Evolutionary conservation across 2,113 vertebrate species (phyloP).

Genomic region (Taxidea taxus): DNA sequence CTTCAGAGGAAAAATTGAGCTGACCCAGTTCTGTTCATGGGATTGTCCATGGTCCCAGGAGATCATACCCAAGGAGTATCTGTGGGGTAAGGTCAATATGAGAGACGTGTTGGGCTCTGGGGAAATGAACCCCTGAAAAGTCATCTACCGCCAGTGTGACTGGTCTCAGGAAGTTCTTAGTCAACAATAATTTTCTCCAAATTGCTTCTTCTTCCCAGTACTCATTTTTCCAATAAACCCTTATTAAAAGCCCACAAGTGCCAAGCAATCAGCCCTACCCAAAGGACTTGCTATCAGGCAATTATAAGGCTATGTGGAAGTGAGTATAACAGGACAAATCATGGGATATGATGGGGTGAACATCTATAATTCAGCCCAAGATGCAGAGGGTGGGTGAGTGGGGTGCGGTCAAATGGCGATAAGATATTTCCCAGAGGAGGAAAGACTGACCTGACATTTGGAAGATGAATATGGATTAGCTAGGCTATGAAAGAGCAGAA

Average conservation of each 20-base stretch:
- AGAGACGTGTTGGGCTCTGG: fast-evolving
- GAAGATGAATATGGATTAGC: neutral
- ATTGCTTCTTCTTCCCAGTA: neutral
- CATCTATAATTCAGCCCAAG: neutral
- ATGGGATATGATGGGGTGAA: neutral
- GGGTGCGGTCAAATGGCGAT: neutral
- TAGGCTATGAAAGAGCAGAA: neutral
- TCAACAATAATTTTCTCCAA: neutral
- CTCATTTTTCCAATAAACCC: neutral
- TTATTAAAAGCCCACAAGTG: neutral
- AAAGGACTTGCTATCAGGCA: neutral
- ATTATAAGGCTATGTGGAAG: neutral
- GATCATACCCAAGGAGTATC: neutral
- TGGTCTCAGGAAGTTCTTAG: neutral
- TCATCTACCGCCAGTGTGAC: neutral
- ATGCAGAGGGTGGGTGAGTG: neutral
- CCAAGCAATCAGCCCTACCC: neutral
- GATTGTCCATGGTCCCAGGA: neutral
- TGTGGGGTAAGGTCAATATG: neutral
- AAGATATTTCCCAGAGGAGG: neutral
- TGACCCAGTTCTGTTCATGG: neutral
- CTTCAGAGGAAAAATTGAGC: neutral
- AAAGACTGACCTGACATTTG: neutral
- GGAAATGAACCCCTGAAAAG: neutral
- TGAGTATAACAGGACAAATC: neutral